Base-by-base conservation (phyloP, 2,113 vertebrate genomes). In the Zosterops lateralis region DNA sequence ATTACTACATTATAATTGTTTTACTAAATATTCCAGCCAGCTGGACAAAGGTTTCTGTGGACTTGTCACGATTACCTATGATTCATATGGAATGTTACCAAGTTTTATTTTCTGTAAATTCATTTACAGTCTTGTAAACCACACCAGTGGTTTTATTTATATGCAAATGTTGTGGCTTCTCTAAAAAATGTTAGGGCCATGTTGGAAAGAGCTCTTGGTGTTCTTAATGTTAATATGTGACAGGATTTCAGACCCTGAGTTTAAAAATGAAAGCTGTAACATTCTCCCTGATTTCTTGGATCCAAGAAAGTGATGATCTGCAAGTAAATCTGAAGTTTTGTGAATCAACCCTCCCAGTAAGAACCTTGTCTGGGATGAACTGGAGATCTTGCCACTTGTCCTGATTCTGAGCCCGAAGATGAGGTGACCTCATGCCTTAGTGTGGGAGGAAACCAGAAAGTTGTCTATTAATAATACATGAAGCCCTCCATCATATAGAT, bases 241-340 rank as follows among this genome's bases (percentile, higher is more conserved):
- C 15, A 73, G 72, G 54, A 83, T 73, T 90, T 79, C 18, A 32
- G 47, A 77, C 17, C 7, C 28, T 32, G 38, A 54, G 7, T 90
- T 88, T 47, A 51, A 58, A 78, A 80, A 45, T 45, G 1, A 83
- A 76, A 60, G 34, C 17, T 76, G 2, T 31, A 38, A 34, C 21
- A 10, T 7, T 32, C 14, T 72, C 21, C 21, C 15, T 77, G 5
- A n/a, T 84, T 73, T 76, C 29, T 50, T 73, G n/a, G 40, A 29
- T 65, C 10, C 0, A 0, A 34, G 12, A 8, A 44, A n/a, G 10
- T 17, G 7, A 62, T 88, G 17, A 14, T 44, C 13, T 16, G 13
- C 47, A 53, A 75, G 15, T 56, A 61, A 75, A 42, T 28, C 10
- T 32, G 68, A 57, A 65, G 6, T 68, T 78, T 25, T 56, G 15